A percentile compares a stretch with the other conserved stretches of the same genome.
phyloP scores from a whole-genome alignment of 2,888 invertebrate genomes.

The Aleiodes testaceus region DNA sequence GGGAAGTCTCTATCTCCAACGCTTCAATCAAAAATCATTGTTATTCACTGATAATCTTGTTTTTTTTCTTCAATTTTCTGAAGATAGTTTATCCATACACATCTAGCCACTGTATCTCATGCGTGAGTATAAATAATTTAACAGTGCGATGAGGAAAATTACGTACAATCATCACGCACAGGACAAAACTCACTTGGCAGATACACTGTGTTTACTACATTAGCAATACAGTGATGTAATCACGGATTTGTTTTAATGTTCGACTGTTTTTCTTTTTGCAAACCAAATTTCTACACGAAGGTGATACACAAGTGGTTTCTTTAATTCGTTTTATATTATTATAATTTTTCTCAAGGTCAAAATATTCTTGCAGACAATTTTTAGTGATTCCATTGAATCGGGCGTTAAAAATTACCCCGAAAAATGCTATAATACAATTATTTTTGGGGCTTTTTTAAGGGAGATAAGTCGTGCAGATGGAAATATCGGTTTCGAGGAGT shows the following conservation, averaged over 20 bases:
- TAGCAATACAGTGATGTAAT: constrained; percentile 24
- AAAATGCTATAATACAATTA: too few species aligned
- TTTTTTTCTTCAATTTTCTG: constrained; percentile 23
- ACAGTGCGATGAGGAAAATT: constrained; percentile 30
- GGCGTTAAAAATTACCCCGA: too few species aligned
- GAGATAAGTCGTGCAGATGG: too few species aligned
- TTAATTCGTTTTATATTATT: too few species aligned
- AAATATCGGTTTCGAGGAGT: too few species aligned
- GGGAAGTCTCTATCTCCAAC: too few species aligned
- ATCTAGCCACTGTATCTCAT: constrained; percentile 25
- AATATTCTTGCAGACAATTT: too few species aligned
- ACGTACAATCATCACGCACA: constrained; percentile 26
- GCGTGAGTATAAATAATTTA: constrained; percentile 44
- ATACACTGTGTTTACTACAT: constrained; percentile 10
- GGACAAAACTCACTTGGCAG: constrained; percentile 7
- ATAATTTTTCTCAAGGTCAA: too few species aligned
- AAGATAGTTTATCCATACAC: constrained; percentile 33
- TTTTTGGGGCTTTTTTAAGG: too few species aligned
- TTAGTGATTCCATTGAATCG: too few species aligned
- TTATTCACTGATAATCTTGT: too few species aligned
- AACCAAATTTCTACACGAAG: neutral
- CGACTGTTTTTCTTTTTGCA: constrained; percentile 2
- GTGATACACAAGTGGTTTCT: neutral
- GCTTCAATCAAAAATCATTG: too few species aligned
- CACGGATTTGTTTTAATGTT: neutral